Percentiles rank a stretch among this genome's conserved stretches.
Evolutionary conservation across 2,797 vertebrate genomes (phyloP).

Genomic region (Intellagama lesueurii): DNA sequence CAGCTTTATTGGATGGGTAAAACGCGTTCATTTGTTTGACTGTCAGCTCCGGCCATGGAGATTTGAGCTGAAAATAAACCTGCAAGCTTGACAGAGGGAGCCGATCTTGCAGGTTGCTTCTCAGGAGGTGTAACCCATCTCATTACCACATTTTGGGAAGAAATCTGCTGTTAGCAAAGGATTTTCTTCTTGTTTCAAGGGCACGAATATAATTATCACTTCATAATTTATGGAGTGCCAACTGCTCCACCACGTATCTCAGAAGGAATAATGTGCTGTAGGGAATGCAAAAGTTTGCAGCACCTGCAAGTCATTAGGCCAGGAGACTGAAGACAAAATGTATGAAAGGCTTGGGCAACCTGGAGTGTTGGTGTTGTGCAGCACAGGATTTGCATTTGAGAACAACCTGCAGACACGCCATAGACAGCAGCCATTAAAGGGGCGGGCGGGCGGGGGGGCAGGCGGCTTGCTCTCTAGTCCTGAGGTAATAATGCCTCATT

Average conservation of each 20-base stretch:
- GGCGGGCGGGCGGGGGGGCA: not conserved
- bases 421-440: not conserved
- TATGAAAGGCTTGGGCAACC: conserved; percentile 55
- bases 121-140: conserved; percentile 73
- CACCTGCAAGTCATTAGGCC: conserved; percentile 74
- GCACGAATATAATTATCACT: conserved; percentile 78
- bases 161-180: conserved; percentile 73
- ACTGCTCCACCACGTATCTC: conserved; percentile 71
- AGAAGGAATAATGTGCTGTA: conserved; percentile 70
- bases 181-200: conserved; percentile 77
- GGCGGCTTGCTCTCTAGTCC: not conserved
- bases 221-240: conserved; percentile 78
- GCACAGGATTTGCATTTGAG: conserved; percentile 31
- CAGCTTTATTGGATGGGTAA: conserved; percentile 52
- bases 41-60: conserved; percentile 60
- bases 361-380: conserved; percentile 34
- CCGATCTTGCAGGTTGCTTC: conserved; percentile 69
- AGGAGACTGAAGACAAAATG: conserved; percentile 50
- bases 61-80: conserved; percentile 66
- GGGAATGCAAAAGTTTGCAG: conserved; percentile 63
- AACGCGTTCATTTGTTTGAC: conserved; percentile 34
- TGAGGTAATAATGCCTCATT: not conserved
- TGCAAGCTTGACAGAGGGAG: conserved; percentile 68
- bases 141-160: conserved; percentile 72
- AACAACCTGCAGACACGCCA: not conserved